Base-by-base conservation (phyloP, 2,888 invertebrate genomes). In the Zootermopsis nevadensis region DNA sequence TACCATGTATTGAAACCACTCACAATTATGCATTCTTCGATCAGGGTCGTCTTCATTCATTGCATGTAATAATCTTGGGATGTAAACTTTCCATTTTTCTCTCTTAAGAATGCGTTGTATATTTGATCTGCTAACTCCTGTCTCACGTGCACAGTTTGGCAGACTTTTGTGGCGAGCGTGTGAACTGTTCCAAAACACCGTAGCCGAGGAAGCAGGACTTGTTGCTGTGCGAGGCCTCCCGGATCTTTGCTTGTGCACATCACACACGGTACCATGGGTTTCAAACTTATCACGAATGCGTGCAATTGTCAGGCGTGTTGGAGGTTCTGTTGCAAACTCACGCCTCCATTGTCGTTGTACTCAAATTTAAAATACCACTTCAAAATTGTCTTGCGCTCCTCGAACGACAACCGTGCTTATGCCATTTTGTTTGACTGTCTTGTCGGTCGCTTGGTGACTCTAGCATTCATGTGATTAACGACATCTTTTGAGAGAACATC, bases 401-500 rank as follows among this genome's bases (percentile, higher is more conserved):
- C 69, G n/a, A 69, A 69, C 27, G 33, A 33, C 33, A 69, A 22
- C 69, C 19, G 33, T 69, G 69, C 69, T 30, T 27, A 4, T n/a
- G 19, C 69, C 69, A 69, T 69, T 69, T 69, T 69, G 69, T 69
- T 69, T 69, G 27, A 33, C 69, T 69, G 69, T 69, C 69, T 7
- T 69, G 24, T 19, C 69, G 3, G 69, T 69, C 27, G 69, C 69
- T 12, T 69, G 33, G 24, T 69, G 69, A 33, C 33, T 8, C 69
- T 69, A n/a, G n/a, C 69, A 69, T 69, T 69, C 19, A 69, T 69
- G n/a, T 69, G 69, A 69, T 33, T 69, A 69, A 33, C 69, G n/a
- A 8, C 69, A 69, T 69, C 33, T 69, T n/a, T 69, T 69, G 69
- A 69, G 4, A 8, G 85, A 82, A 85, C 82, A 69, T 48, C 55